Evolutionary conservation across 2,888 invertebrate species (phyloP).

Genomic region (Drosophila kambysellisi): DNA sequence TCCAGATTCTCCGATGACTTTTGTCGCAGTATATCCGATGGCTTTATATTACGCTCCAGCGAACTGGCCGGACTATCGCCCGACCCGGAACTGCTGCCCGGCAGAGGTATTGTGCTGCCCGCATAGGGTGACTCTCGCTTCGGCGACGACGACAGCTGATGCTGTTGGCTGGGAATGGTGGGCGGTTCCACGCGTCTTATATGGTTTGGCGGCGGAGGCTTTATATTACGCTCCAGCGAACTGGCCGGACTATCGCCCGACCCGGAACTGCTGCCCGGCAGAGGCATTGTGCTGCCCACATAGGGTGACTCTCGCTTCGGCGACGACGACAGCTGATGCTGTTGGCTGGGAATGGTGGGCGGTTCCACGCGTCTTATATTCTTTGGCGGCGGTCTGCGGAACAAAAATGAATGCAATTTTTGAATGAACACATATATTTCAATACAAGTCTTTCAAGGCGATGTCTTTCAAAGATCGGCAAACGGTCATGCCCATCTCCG

Average conservation of each 20-base stretch:
- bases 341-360: constrained; percentile 85
- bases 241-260: constrained; percentile 83
- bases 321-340: constrained; percentile 80
- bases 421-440: neutral
- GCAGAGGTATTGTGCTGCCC: constrained; percentile 80
- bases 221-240: constrained; percentile 85
- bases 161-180: constrained; percentile 83
- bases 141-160: constrained; percentile 82
- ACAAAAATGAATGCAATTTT: neutral
- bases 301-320: constrained; percentile 83
- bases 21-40: constrained; percentile 85
- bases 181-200: too few relatives aligned
- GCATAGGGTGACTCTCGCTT: constrained; percentile 81
- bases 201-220: too few relatives aligned
- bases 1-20: constrained; percentile 85
- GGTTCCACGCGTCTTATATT: constrained; percentile 88
- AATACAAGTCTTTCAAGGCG: neutral
- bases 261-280: constrained; percentile 78
- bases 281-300: constrained; percentile 76
- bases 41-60: constrained; percentile 85
- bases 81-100: constrained; percentile 76
- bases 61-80: constrained; percentile 84
- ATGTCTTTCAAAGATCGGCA: neutral
- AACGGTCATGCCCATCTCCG: neutral
- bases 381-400: constrained; percentile 88